Evolutionary conservation across 1,140 invertebrate genomes (phyloP).

Genomic region (Scylla paramamosain): DNA sequence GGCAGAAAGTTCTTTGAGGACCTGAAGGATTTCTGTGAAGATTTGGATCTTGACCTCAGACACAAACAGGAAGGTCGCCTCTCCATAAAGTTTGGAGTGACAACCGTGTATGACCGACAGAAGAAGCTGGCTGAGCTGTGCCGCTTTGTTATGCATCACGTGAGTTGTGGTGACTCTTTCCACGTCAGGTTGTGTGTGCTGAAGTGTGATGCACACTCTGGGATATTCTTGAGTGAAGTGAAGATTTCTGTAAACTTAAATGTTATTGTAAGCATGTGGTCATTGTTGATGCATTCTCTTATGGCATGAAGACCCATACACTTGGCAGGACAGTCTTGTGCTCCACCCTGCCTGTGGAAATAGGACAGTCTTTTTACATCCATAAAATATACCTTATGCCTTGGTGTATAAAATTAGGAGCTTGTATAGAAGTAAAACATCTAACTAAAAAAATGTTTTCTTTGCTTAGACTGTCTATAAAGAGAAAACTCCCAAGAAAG

Average conservation of each 20-base stretch:
- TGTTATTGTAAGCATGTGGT: too few relatives aligned
- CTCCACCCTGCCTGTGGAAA: too few relatives aligned
- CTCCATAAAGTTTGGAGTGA: not conserved
- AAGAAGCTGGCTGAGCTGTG: constrained; percentile 48
- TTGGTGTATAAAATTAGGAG: too few relatives aligned
- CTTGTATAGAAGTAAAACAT: too few relatives aligned
- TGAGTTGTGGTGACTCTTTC: constrained; percentile 6
- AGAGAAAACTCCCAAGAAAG: not conserved
- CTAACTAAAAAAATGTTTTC: not conserved
- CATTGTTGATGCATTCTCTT: too few relatives aligned
- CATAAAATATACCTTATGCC: too few relatives aligned
- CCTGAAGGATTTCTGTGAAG: not conserved
- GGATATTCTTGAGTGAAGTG: too few relatives aligned
- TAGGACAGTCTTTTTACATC: too few relatives aligned
- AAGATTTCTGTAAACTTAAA: too few relatives aligned
- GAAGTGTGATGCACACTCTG: too few relatives aligned
- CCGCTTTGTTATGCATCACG: constrained; percentile 35
- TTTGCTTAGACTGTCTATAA: not conserved
- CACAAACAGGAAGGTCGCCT: not conserved
- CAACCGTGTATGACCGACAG: constrained; percentile 50
- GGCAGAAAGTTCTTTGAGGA: not conserved
- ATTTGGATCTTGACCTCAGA: not conserved
- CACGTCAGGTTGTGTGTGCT: not conserved
- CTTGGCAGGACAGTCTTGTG: too few relatives aligned
- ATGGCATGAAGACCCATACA: too few relatives aligned